Evolutionary conservation across 2,888 invertebrate species (phyloP).

Genomic region (Zaprionus lineosus): DNA sequence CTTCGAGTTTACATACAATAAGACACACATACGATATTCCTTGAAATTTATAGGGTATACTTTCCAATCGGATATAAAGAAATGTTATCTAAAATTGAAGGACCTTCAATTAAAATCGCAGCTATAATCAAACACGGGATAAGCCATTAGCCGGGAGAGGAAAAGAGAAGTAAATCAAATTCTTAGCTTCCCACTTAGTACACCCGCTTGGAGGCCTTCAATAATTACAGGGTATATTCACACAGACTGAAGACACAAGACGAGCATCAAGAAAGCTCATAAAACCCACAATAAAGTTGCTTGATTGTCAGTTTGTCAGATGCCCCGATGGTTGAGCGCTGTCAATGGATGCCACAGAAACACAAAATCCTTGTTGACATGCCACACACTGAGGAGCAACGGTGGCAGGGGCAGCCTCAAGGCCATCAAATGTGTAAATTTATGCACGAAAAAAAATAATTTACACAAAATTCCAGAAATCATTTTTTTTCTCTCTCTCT

Average conservation of each 20-base stretch:
- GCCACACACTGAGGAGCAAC: neutral
- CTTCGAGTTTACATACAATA: too few species aligned
- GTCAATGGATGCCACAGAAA: neutral
- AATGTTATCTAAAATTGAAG: too few species aligned
- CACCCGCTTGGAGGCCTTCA: neutral
- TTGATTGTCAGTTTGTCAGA: slow-evolving; percentile 50
- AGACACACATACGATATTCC: too few species aligned
- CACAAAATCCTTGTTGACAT: slow-evolving; percentile 60
- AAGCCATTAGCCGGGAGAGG: too few species aligned
- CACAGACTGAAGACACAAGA: neutral
- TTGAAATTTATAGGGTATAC: too few species aligned
- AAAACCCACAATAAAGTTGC: slow-evolving; percentile 52
- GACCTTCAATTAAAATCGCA: too few species aligned
- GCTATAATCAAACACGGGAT: too few species aligned
- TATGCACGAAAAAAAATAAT: slow-evolving; percentile 72
- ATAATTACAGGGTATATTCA: neutral
- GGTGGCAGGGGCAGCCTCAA: slow-evolving; percentile 4
- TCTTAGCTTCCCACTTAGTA: too few species aligned
- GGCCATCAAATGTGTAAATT: slow-evolving; percentile 65
- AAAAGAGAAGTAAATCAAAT: too few species aligned
- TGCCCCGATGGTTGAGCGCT: slow-evolving; percentile 12
- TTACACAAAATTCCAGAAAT: slow-evolving; percentile 73
- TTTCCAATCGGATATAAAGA: too few species aligned
- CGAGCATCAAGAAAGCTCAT: slow-evolving; percentile 17
- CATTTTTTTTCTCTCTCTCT: too few species aligned